Evolutionary conservation across 2,888 invertebrate species (phyloP), one percentile per base, ranked within the genome.

Genomic region (Oxycera nigricornis): DNA sequence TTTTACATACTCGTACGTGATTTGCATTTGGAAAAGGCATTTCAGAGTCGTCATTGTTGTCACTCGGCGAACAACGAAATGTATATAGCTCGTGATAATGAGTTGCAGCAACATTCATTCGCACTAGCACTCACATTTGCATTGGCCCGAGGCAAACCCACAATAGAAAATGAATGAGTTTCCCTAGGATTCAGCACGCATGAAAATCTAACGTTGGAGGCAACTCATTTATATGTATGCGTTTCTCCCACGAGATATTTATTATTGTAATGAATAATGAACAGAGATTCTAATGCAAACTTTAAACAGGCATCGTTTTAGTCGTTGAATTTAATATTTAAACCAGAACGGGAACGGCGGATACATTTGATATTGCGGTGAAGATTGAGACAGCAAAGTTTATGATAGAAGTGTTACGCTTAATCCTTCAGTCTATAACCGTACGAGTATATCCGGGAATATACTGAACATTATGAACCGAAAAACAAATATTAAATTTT

Each of bases 191-290:
- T n/a, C 14, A 46, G 17, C 46, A 46, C 46, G 46, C 46, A 46
- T 46, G 46, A 46, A 46, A 46, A 46, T 46, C 46, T 46, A 17
- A 46, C 46, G 46, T 14, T 46, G 11, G 46, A 46, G 17, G 46
- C n/a, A 46, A 46, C n/a, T n/a, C n/a, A 46, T 17, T 46, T 17
- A 46, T 46, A n/a, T 46, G 17, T 46, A 46, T 46, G 46, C 46
- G 46, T 46, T 46, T 46, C 46, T 46, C 46, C 46, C 46, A 46
- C 46, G 46, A 46, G 46, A 46, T 46, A 46, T 46, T 46, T 46
- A 46, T n/a, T n/a, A n/a, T n/a, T n/a, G 46, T 46, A 46, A 46
- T 46, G 46, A 46, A 46, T 46, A 46, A 46, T 46, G 46, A 46
- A 17, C 46, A 46, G 46, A 46, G 46, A 46, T 46, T 46, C 46